These are phyloP conservation scores for Lamprologus ornatipinnis DNA, from an alignment of 2,113 vertebrate genomes.

Conservation along the genomic window DNA sequence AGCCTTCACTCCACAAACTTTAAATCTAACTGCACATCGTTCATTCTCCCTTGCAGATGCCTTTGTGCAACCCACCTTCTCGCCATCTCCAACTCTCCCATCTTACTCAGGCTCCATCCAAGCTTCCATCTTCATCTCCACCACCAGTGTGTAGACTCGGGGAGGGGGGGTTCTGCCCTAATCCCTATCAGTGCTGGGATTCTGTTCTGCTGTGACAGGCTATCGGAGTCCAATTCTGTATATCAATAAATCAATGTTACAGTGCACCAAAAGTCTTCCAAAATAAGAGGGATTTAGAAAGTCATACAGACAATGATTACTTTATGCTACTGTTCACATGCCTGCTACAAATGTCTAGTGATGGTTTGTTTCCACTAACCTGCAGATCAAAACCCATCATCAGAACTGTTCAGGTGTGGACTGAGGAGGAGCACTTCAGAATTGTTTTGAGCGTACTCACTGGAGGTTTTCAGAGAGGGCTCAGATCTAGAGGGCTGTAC, in stretches of 20 bases:
- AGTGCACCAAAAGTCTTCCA: background rate
- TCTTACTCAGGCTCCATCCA: background rate
- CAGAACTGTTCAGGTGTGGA: background rate
- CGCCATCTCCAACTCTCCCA: background rate
- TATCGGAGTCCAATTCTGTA: background rate
- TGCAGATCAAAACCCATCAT: background rate
- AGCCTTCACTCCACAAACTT: background rate
- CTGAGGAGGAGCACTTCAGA: background rate
- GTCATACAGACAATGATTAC: background rate
- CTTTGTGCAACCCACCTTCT: background rate
- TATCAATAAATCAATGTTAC: background rate
- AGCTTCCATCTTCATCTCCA: background rate
- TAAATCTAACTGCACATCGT: background rate
- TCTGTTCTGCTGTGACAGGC: background rate
- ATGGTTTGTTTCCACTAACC: background rate
- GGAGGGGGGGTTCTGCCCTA: too few relatives aligned
- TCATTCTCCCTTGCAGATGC: background rate
- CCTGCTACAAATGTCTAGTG: background rate
- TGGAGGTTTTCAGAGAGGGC: background rate
- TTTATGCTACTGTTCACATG: background rate
- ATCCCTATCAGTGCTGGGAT: background rate
- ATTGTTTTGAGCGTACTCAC: background rate
- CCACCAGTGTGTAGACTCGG: background rate
- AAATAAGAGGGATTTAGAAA: background rate
- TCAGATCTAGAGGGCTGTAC: background rate